Evolutionary conservation across 1,140 invertebrate genomes (phyloP).

Genomic region (Tigriopus japonicus): DNA sequence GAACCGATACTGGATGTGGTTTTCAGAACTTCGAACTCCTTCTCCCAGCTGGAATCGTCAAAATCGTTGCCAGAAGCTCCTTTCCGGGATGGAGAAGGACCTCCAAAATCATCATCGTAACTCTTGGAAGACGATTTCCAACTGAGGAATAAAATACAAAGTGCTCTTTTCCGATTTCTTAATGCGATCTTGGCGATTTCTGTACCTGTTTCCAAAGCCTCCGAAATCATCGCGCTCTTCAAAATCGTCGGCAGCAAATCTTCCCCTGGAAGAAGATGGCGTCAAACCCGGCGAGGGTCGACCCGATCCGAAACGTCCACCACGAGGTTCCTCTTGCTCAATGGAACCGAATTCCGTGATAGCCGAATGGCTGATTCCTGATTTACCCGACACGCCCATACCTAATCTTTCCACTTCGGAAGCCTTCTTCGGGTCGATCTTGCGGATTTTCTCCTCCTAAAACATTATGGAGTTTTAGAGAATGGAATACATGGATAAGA

Average conservation of each 20-base stretch:
- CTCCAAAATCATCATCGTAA: too few species aligned
- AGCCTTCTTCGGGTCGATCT: constrained; percentile 64
- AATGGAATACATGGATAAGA: too few species aligned
- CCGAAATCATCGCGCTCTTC: neutral
- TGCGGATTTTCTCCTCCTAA: constrained; percentile 46
- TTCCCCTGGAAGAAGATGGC: neutral
- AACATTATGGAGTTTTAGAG: too few species aligned
- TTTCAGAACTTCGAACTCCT: constrained; percentile 4
- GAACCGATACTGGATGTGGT: neutral
- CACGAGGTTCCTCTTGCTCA: constrained; percentile 47
- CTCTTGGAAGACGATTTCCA: too few species aligned
- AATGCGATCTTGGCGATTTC: neutral
- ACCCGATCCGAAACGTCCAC: constrained; percentile 14
- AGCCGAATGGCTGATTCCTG: constrained; percentile 74
- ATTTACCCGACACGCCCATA: constrained; percentile 56
- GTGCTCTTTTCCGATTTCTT: too few species aligned
- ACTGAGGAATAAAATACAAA: too few species aligned
- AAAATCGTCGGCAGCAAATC: too few species aligned
- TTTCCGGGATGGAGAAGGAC: too few species aligned
- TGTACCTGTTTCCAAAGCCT: neutral
- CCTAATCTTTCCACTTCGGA: constrained; percentile 77
- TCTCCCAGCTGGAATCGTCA: neutral
- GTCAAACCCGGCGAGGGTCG: neutral
- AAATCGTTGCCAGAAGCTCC: too few species aligned
- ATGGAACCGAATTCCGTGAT: constrained; percentile 76